phyloP scores from a whole-genome alignment of 2,797 vertebrate genomes.

The Myiothlypis coronata region DNA sequence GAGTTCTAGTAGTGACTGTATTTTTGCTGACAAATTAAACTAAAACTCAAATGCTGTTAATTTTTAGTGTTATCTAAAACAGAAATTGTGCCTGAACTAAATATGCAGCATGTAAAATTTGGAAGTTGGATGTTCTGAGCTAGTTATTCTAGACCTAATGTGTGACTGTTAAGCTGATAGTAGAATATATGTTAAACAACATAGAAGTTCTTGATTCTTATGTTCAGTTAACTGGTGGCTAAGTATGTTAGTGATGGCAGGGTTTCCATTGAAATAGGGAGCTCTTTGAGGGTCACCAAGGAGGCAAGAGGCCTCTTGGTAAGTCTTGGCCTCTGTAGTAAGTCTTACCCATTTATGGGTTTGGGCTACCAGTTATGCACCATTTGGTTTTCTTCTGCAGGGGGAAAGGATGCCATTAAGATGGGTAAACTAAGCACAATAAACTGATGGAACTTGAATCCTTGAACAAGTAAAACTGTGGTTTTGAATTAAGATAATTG shows the following conservation, averaged over 20 bases:
- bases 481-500: background rate
- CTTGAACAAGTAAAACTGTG: background rate
- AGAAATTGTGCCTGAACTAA: background rate
- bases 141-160: background rate
- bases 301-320: background rate
- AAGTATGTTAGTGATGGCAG: background rate
- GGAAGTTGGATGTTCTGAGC: background rate
- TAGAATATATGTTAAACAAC: background rate
- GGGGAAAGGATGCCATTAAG: background rate
- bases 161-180: background rate
- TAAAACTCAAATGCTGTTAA: background rate
- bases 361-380: background rate
- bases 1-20: background rate
- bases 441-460: background rate
- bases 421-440: background rate
- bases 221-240: background rate
- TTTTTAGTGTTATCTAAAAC: background rate
- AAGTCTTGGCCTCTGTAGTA: background rate
- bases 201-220: background rate
- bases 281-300: background rate
- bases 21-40: background rate
- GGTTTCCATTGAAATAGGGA: background rate
- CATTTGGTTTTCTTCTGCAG: background rate
- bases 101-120: background rate
- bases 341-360: background rate